Evolutionary conservation across 2,797 vertebrate species (phyloP).

Genomic region (Onychomys leucogaster): DNA sequence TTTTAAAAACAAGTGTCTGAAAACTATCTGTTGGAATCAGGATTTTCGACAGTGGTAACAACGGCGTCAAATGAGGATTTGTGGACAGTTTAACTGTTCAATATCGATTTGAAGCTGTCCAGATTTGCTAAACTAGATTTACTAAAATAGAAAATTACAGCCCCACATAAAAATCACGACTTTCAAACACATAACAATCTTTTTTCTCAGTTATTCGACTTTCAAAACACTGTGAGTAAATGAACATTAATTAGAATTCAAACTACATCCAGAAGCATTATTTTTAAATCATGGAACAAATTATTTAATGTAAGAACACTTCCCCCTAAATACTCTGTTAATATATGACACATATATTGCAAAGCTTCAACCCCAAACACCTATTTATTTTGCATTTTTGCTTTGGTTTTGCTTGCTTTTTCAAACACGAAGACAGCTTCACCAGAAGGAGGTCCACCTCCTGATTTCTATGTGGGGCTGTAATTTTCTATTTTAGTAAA

Average conservation of each 20-base stretch:
- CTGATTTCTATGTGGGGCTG: conserved; percentile 82
- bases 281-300: conserved; percentile 20
- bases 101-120: conserved; percentile 44
- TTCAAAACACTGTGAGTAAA: conserved; percentile 59
- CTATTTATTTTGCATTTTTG: conserved; percentile 36
- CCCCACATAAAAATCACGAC: no score
- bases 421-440: conserved; percentile 77
- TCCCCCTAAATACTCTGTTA: background rate
- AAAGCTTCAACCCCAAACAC: conserved; percentile 23
- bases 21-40: conserved; percentile 76
- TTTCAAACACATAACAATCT: conserved; percentile 42
- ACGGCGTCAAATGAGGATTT: conserved; percentile 66
- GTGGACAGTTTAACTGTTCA: conserved; percentile 39
- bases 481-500: conserved; percentile 90
- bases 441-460: conserved; percentile 67
- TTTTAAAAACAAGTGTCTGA: conserved; percentile 79
- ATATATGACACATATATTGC: background rate
- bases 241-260: conserved; percentile 3
- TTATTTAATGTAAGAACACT: conserved; percentile 33
- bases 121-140: conserved; percentile 28
- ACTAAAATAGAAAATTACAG: no score
- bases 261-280: conserved; percentile 20
- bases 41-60: conserved; percentile 18
- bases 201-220: conserved; percentile 64
- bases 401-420: conserved; percentile 60